A percentile compares a stretch with the other conserved stretches of the same genome.
These are phyloP conservation scores for Drepana arcuata DNA, from an alignment of 1,140 invertebrate genomes.

Conservation along the genomic window DNA sequence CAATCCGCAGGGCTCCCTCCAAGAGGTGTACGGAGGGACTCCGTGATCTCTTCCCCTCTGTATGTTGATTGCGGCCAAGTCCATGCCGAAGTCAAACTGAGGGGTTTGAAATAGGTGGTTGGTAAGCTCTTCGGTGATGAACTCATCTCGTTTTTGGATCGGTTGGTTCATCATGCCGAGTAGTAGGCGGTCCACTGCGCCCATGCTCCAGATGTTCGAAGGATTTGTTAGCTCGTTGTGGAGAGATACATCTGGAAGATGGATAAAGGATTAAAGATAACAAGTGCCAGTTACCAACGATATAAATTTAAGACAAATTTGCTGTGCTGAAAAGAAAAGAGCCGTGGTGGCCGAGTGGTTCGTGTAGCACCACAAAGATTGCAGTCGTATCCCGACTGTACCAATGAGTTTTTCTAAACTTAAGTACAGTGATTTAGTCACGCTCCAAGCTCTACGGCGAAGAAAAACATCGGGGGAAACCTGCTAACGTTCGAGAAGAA, in stretches of 20 bases:
- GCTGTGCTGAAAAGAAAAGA: too few species aligned
- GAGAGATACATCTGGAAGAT: slow-evolving; percentile 79
- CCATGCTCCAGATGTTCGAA: slow-evolving; percentile 77
- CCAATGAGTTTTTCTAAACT: too few species aligned
- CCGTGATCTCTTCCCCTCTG: slow-evolving; percentile 93
- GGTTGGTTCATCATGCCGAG: slow-evolving; percentile 84
- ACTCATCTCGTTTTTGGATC: slow-evolving; percentile 86
- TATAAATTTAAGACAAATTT: too few species aligned
- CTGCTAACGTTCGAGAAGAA: too few species aligned
- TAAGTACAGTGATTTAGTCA: too few species aligned
- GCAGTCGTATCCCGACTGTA: too few species aligned
- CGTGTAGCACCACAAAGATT: too few species aligned
- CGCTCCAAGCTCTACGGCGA: too few species aligned
- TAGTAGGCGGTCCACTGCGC: slow-evolving; percentile 84
- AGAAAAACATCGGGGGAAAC: too few species aligned
- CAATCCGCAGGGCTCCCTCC: slow-evolving; percentile 86
- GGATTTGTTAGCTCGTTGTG: slow-evolving; percentile 83
- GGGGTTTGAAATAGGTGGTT: slow-evolving; percentile 89
- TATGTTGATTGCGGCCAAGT: slow-evolving; percentile 91
- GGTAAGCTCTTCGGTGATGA: slow-evolving; percentile 86
- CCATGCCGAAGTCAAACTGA: slow-evolving; percentile 83
- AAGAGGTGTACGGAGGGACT: slow-evolving; percentile 85
- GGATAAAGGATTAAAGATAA: slow-evolving; percentile 3
- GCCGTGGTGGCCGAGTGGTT: too few species aligned
- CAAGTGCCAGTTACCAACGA: too few species aligned